Conservation (phyloP, 2,888 invertebrate genomes). For the Drosophila rubida region DNA sequence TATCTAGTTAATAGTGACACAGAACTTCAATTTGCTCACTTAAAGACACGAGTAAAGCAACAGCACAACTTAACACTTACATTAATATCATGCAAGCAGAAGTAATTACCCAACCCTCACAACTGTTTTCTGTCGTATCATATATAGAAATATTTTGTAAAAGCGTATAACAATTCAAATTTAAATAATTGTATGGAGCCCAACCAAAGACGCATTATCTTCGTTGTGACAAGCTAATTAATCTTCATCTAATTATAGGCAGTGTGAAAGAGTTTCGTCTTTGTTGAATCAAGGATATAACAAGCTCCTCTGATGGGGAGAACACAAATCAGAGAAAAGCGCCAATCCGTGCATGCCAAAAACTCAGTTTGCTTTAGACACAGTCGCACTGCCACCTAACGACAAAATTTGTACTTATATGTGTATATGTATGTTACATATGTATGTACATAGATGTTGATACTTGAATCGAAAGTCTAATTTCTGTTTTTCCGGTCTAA, state of each 20-base stretch:
- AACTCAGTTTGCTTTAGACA: too few relatives aligned
- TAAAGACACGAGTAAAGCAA: neutral
- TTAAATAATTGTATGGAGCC: conserved; percentile 27
- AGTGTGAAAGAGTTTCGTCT: conserved; percentile 11
- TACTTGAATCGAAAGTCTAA: neutral
- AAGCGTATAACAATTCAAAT: conserved; percentile 13
- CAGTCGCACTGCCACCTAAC: neutral
- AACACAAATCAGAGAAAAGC: conserved; percentile 8
- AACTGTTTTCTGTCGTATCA: too few relatives aligned
- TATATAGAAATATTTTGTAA: conserved; percentile 13
- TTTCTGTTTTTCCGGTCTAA: conserved; percentile 47
- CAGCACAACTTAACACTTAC: conserved; percentile 11
- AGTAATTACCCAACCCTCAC: conserved; percentile 33
- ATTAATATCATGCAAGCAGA: conserved; percentile 32
- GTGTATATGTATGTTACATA: too few relatives aligned
- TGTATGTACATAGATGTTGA: conserved; percentile 1
- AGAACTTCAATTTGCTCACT: neutral
- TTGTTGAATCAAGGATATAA: neutral
- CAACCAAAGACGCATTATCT: conserved; percentile 20
- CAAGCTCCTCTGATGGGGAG: neutral
- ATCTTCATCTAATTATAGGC: conserved; percentile 44
- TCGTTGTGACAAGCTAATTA: conserved; percentile 41
- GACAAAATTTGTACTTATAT: too few relatives aligned
- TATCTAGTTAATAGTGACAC: neutral
- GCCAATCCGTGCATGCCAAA: too few relatives aligned